These are phyloP conservation scores for Engystomops pustulosus DNA, from an alignment of 2,113 vertebrate species.

Conservation along the genomic window DNA sequence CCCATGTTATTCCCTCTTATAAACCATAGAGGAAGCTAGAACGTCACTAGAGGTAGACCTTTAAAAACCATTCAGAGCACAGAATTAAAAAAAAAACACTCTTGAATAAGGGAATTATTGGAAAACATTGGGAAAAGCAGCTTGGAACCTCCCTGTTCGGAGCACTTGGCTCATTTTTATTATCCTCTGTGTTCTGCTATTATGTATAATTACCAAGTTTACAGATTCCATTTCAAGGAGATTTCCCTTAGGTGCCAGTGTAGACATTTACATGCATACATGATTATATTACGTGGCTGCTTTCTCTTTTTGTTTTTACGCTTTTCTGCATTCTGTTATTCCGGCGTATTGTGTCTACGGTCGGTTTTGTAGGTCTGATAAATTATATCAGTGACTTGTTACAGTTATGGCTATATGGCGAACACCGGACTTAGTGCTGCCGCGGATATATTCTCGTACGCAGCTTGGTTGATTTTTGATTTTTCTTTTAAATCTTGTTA, in stretches of 20 bases:
- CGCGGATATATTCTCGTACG: neutral
- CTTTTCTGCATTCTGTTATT: neutral
- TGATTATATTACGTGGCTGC: conserved; percentile 13
- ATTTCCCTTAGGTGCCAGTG: conserved; percentile 51
- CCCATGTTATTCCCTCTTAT: conserved; percentile 22
- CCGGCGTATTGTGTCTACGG: conserved; percentile 5
- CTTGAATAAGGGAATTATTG: conserved; percentile 42
- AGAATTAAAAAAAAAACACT: conserved; percentile 39
- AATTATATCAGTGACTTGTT: conserved; percentile 25
- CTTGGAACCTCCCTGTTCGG: conserved; percentile 8
- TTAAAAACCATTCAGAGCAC: conserved; percentile 34
- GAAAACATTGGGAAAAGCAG: neutral
- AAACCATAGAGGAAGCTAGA: conserved; percentile 19
- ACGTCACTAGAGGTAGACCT: conserved; percentile 55
- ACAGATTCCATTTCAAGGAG: conserved; percentile 55
- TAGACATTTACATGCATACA: conserved; percentile 55
- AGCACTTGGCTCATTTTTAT: conserved; percentile 43
- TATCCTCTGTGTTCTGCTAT: conserved; percentile 47
- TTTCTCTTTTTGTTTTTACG: neutral
- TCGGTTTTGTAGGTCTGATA: neutral
- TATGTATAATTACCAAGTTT: conserved; percentile 57
- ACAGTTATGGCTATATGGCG: conserved; percentile 2
- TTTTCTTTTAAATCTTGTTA: neutral
- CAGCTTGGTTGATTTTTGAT: neutral
- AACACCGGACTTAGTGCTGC: neutral